Conservation (phyloP, 2,113 vertebrate genomes). For the Ammodytes marinus region DNA sequence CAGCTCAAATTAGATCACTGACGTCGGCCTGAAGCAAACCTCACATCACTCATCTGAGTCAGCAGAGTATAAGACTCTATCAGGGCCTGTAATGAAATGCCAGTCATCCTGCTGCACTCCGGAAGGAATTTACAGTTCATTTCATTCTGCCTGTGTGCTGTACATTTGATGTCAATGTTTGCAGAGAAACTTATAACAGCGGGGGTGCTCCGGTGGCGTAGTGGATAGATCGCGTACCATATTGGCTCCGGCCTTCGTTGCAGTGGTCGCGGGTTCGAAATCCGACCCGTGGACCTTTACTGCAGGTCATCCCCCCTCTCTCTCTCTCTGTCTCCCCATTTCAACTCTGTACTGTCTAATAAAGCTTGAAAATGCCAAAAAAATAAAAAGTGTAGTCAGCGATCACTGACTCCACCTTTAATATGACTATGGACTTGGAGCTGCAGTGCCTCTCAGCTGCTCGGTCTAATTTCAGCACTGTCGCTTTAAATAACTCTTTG, state of each 20-base stretch:
- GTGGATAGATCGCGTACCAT: too few species aligned
- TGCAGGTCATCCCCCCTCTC: too few species aligned
- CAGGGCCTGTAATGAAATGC: conserved; percentile 46
- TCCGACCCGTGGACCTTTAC: too few species aligned
- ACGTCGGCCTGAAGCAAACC: conserved; percentile 25
- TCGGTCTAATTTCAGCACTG: conserved; percentile 34
- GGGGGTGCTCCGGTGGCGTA: too few species aligned
- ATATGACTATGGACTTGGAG: not conserved
- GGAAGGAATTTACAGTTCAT: conserved; percentile 11
- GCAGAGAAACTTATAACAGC: too few species aligned
- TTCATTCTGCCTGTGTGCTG: conserved; percentile 12
- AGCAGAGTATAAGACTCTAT: conserved; percentile 9
- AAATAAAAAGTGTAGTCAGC: too few species aligned
- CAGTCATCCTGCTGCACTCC: conserved; percentile 21
- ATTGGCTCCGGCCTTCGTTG: too few species aligned
- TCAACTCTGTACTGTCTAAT: too few species aligned
- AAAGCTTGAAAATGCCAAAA: too few species aligned
- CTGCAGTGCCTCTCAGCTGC: conserved; percentile 41
- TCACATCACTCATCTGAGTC: conserved; percentile 47
- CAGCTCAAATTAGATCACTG: conserved; percentile 43
- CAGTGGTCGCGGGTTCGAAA: too few species aligned
- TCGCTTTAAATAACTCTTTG: conserved; percentile 55
- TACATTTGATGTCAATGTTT: too few species aligned
- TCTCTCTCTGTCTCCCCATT: too few species aligned
- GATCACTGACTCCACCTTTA: not conserved